Percentiles rank a stretch among this genome's conserved stretches.
Evolutionary conservation across 2,113 vertebrate genomes (phyloP).

Genomic region (Rhea americana): DNA sequence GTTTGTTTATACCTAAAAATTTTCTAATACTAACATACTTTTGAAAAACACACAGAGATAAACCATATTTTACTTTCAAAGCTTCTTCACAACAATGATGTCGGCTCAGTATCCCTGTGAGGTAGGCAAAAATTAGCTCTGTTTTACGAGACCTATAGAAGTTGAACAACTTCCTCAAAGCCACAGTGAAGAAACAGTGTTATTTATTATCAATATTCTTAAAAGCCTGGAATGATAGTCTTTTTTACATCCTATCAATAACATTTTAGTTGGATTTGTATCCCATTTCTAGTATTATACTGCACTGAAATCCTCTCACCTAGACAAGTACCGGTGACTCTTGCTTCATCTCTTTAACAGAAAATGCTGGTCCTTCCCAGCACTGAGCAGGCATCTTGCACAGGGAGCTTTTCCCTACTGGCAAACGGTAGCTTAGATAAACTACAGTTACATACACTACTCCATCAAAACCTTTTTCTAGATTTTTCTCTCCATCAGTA

Average conservation of each 20-base stretch:
- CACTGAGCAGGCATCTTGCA: neutral
- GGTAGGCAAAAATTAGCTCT: constrained; percentile 1
- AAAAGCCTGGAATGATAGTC: constrained; percentile 7
- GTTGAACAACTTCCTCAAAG: neutral
- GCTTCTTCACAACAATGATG: neutral
- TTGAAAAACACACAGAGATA: constrained; percentile 29
- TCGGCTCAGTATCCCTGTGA: constrained; percentile 1
- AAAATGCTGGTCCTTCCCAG: constrained; percentile 11
- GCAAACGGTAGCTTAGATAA: neutral
- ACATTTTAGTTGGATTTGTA: neutral
- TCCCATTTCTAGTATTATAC: neutral
- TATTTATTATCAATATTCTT: neutral
- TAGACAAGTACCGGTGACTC: neutral
- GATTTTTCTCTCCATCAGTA: neutral
- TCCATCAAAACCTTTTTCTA: neutral
- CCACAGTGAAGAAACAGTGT: neutral
- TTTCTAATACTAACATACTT: neutral
- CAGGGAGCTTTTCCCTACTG: neutral
- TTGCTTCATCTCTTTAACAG: neutral
- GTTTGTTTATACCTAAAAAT: neutral
- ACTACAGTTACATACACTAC: neutral
- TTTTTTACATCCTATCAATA: neutral
- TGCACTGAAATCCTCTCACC: neutral
- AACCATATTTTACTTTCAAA: constrained; percentile 32
- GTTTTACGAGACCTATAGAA: constrained; percentile 3